Evolutionary conservation across 1,140 invertebrate species (phyloP).

Genomic region (Zaprionus tsacasi): DNA sequence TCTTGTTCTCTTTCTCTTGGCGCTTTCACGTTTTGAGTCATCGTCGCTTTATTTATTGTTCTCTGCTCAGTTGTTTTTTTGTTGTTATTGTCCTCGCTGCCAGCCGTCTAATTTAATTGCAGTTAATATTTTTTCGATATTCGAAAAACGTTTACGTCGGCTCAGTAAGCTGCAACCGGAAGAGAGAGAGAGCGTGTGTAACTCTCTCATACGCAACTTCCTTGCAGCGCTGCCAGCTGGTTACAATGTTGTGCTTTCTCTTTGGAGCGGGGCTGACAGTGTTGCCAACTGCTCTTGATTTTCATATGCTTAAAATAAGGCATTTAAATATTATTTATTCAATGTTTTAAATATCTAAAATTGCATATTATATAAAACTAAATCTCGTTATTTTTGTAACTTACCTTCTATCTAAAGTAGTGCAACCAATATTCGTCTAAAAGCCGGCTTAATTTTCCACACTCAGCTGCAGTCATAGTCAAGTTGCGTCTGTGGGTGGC

Average conservation of each 20-base stretch:
- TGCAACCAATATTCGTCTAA: constrained; percentile 34
- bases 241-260: constrained; percentile 1
- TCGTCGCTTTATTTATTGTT: constrained; percentile 66
- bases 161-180: constrained; percentile 19
- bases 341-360: neutral
- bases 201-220: neutral
- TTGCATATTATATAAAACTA: too few species aligned
- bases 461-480: constrained; percentile 36
- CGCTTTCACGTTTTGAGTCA: constrained; percentile 66
- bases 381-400: too few species aligned
- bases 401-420: neutral
- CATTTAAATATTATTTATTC: neutral
- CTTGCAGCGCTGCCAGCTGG: constrained; percentile 15
- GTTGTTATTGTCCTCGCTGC: constrained; percentile 26
- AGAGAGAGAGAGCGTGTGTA: neutral
- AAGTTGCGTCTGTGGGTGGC: constrained; percentile 8
- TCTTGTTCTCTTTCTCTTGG: constrained; percentile 10
- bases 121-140: constrained; percentile 70
- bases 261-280: neutral
- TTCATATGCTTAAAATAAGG: neutral
- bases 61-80: constrained; percentile 32
- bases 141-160: constrained; percentile 51
- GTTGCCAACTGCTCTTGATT: constrained; percentile 24
- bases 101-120: constrained; percentile 59
- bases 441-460: constrained; percentile 44